Conservation (phyloP, 2,113 vertebrate species). For the Willisornis vidua region DNA sequence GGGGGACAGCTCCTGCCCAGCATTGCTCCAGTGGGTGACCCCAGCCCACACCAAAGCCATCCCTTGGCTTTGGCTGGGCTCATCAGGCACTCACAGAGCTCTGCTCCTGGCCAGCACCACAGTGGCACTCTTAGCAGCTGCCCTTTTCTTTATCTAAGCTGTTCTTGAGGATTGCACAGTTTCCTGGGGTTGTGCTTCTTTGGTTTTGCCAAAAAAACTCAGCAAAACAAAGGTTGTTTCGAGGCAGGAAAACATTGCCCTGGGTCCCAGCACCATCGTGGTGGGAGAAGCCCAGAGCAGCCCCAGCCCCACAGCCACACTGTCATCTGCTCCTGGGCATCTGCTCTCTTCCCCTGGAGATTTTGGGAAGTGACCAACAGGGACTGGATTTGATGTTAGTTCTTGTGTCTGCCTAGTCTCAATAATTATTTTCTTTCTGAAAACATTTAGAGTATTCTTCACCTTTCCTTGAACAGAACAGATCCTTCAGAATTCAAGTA, state of each 20-base stretch:
- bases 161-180: rapidly evolving
- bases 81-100: neutral
- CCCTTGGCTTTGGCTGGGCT: neutral
- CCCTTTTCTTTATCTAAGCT: neutral
- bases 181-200: neutral
- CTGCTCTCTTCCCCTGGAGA: neutral
- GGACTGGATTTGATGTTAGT: neutral
- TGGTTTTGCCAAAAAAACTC: neutral
- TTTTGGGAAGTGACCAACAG: neutral
- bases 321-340: neutral
- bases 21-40: neutral
- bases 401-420: neutral
- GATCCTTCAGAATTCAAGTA: neutral
- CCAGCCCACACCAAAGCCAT: neutral
- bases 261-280: rapidly evolving
- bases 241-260: neutral
- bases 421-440: neutral
- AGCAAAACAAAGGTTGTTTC: neutral
- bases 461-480: neutral
- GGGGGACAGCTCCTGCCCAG: neutral
- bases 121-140: neutral
- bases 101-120: neutral
- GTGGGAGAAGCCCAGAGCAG: neutral
- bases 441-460: neutral
- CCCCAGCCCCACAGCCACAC: neutral